These are phyloP conservation scores for Lycia hirtaria DNA, from an alignment of 2,888 invertebrate genomes.

Conservation along the genomic window DNA sequence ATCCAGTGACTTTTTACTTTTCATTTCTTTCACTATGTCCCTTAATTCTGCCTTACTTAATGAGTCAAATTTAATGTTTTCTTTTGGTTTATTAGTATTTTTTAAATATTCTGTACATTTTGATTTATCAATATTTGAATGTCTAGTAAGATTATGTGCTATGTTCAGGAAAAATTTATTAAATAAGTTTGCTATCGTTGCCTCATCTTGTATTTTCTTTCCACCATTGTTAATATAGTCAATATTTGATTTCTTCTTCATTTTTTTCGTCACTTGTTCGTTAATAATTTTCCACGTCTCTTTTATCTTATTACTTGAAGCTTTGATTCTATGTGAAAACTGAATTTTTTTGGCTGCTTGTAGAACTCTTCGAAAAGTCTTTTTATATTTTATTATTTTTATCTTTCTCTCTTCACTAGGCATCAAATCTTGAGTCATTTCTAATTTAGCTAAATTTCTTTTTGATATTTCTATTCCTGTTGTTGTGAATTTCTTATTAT, in stretches of 20 bases:
- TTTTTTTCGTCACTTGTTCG: not conserved
- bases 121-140: not conserved
- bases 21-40: no score
- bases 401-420: not conserved
- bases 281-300: not conserved
- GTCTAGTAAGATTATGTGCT: not conserved
- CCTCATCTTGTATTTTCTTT: not conserved
- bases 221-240: not conserved
- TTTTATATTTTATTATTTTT: not conserved
- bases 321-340: not conserved
- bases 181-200: not conserved
- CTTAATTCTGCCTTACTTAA: not conserved
- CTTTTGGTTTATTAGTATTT: not conserved
- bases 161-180: not conserved
- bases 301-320: not conserved
- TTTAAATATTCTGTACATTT: not conserved
- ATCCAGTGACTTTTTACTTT: no score
- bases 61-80: not conserved
- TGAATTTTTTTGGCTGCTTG: not conserved
- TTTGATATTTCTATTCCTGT: no score
- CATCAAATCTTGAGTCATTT: not conserved
- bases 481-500: not conserved
- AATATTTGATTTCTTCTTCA: not conserved
- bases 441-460: not conserved
- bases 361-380: not conserved